A percentile compares a stretch with the other conserved stretches of the same genome.
phyloP scores from a whole-genome alignment of 1,140 invertebrate genomes.

The Drosophila trapezifrons region DNA sequence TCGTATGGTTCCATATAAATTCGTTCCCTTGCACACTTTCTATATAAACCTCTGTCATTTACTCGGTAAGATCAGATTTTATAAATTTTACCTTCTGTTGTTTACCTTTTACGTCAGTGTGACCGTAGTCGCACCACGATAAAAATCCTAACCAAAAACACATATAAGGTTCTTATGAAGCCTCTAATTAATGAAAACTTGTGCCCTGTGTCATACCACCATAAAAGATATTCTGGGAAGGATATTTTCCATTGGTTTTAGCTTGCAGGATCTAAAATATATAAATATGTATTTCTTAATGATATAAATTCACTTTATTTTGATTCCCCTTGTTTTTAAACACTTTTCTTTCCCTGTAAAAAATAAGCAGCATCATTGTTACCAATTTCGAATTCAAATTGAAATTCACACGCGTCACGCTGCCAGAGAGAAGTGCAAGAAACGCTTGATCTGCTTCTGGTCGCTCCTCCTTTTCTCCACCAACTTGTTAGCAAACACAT shows the following conservation, averaged over 20 bases:
- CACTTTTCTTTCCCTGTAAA: conserved; percentile 11
- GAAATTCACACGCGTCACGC: conserved; percentile 78
- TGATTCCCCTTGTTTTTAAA: no score
- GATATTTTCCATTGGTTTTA: neutral
- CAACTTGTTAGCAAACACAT: conserved; percentile 53
- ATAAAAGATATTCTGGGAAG: neutral
- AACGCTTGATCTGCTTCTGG: conserved; percentile 32
- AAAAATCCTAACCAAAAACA: no score
- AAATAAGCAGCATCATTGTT: conserved; percentile 73
- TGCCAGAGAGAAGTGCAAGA: conserved; percentile 51
- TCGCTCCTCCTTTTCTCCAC: neutral
- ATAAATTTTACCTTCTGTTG: no score
- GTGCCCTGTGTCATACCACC: no score
- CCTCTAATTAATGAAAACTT: no score
- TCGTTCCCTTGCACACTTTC: no score
- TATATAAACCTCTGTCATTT: no score
- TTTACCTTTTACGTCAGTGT: no score
- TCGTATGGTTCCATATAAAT: no score
- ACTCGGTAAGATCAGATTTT: no score
- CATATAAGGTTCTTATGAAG: no score
- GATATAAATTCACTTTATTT: neutral
- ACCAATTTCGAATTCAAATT: conserved; percentile 75
- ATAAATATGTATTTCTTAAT: neutral
- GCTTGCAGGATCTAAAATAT: neutral
- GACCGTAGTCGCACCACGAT: no score